Conservation (phyloP, 1,140 invertebrate species). For the Metopolophium dirhodum region DNA sequence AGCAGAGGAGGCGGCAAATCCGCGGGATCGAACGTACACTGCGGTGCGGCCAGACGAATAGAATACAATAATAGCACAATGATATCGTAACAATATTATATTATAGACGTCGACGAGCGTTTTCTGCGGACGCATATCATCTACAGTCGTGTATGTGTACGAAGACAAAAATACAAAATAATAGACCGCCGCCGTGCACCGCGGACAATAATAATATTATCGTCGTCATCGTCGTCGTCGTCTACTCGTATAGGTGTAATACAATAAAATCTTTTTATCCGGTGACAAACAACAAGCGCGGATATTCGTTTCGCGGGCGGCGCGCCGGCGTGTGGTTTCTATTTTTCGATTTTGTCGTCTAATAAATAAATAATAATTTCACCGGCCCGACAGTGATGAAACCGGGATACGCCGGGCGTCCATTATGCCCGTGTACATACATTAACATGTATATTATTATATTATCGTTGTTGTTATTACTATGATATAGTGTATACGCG, state of each 20-base stretch:
- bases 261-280: neutral
- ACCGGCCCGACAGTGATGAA: neutral
- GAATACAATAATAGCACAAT: neutral
- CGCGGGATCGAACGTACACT: neutral
- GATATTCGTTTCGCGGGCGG: neutral
- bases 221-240: no score
- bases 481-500: neutral
- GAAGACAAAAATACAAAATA: neutral
- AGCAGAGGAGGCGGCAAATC: neutral
- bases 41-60: neutral
- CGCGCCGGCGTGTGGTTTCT: neutral
- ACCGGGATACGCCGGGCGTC: neutral
- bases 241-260: neutral
- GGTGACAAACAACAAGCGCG: neutral
- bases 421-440: neutral
- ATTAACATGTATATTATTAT: neutral
- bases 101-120: neutral
- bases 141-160: neutral
- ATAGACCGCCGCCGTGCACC: neutral
- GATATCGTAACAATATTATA: no score
- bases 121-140: no score
- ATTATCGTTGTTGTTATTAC: neutral
- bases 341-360: neutral
- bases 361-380: constrained; percentile 7
- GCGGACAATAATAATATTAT: neutral